Conservation (phyloP, 1,140 invertebrate genomes). For the Oryzaephilus surinamensis region DNA sequence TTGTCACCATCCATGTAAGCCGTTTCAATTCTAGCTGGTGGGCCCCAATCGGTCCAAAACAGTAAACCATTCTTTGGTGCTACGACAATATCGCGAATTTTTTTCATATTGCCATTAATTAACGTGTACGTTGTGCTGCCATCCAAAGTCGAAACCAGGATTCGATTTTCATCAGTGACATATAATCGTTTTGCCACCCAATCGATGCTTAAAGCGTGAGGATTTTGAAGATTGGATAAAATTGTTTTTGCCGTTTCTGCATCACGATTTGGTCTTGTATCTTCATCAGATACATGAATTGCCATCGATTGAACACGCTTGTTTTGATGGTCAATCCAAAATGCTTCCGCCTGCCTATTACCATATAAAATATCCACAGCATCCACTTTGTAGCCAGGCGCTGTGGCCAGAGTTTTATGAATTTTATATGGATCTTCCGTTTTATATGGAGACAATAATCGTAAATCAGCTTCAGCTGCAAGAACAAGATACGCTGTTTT, state of each 20-base stretch:
- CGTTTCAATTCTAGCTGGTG: constrained; percentile 47
- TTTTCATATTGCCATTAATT: constrained; percentile 45
- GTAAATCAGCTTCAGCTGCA: constrained; percentile 52
- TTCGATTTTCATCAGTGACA: constrained; percentile 55
- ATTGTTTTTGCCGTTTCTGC: constrained; percentile 21
- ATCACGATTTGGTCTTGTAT: constrained; percentile 22
- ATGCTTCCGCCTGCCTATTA: constrained; percentile 37
- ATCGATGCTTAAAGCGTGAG: constrained; percentile 69
- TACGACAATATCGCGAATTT: constrained; percentile 53
- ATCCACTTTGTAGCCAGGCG: constrained; percentile 37
- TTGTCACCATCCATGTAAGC: constrained; percentile 56
- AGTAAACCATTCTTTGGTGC: constrained; percentile 49
- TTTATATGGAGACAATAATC: constrained; percentile 50
- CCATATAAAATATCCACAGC: constrained; percentile 44
- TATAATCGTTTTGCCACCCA: constrained; percentile 63
- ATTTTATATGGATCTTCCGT: constrained; percentile 37
- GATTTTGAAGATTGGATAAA: constrained; percentile 41
- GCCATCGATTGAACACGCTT: constrained; percentile 34
- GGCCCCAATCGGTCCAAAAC: constrained; percentile 38
- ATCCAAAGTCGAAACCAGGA: constrained; percentile 50
- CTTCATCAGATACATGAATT: constrained; percentile 27
- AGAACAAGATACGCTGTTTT: constrained; percentile 48
- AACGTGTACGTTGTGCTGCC: constrained; percentile 47
- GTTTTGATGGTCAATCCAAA: constrained; percentile 45
- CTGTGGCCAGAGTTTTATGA: constrained; percentile 27